A percentile compares a stretch with the other conserved stretches of the same genome.
phyloP scores from a whole-genome alignment of 2,113 vertebrate genomes.

The Rhinolophus sinicus region DNA sequence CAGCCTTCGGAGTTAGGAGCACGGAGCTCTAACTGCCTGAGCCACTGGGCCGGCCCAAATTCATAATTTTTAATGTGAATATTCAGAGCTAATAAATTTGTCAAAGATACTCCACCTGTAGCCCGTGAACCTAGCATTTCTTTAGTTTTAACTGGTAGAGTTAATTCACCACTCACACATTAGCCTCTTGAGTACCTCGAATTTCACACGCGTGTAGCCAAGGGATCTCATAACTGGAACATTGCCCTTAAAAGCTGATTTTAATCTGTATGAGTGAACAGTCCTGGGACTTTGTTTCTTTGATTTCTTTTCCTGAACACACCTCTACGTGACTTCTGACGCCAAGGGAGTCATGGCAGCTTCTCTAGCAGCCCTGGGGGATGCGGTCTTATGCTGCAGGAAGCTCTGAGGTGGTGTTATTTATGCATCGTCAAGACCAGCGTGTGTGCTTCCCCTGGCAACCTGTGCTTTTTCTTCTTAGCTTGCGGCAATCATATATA shows the following conservation, averaged over 20 bases:
- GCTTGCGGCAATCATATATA: no score
- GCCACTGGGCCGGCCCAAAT: background rate
- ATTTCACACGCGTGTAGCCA: background rate
- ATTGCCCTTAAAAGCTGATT: background rate
- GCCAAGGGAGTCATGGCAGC: background rate
- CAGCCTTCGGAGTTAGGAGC: no score
- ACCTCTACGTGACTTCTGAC: background rate
- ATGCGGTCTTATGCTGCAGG: rapidly evolving
- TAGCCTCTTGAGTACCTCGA: background rate
- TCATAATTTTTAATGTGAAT: background rate
- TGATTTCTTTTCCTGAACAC: background rate
- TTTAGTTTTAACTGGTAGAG: background rate
- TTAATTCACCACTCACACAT: background rate
- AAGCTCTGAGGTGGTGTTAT: background rate
- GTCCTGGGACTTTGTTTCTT: background rate
- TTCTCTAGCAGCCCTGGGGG: rapidly evolving
- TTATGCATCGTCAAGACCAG: rapidly evolving
- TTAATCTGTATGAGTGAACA: rapidly evolving
- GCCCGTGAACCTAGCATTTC: background rate
- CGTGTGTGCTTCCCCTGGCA: rapidly evolving
- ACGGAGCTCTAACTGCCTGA: no score
- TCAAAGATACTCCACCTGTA: background rate
- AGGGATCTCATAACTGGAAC: background rate
- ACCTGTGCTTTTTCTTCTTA: background rate
- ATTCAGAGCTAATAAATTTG: background rate